Evolutionary conservation across 2,888 invertebrate species (phyloP).

Genomic region (Melinaea marsaeus): DNA sequence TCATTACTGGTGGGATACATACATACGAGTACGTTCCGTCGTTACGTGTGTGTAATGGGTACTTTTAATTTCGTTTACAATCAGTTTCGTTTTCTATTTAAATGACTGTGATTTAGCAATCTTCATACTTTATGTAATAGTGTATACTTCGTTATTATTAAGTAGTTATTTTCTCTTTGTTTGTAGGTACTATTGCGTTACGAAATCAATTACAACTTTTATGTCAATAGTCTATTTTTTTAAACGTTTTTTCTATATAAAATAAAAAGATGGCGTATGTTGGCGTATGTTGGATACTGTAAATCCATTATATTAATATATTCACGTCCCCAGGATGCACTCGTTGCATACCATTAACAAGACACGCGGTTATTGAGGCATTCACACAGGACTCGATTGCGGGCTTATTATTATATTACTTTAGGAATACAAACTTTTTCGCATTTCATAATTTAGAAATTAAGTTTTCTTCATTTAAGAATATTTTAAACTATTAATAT

Average conservation of each 20-base stretch:
- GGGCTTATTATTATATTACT: slow-evolving; percentile 67
- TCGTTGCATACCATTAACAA: slow-evolving; percentile 65
- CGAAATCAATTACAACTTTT: too few species aligned
- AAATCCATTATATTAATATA: slow-evolving; percentile 61
- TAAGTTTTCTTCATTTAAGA: too few species aligned
- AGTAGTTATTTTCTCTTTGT: too few species aligned
- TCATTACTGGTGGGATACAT: slow-evolving; percentile 47
- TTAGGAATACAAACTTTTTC: too few species aligned
- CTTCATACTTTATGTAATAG: background rate
- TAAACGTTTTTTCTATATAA: too few species aligned
- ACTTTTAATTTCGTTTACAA: slow-evolving; percentile 57
- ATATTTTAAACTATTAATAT: too few species aligned
- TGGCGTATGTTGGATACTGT: slow-evolving; percentile 5
- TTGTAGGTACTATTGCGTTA: too few species aligned
- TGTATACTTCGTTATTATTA: too few species aligned
- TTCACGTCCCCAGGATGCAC: slow-evolving; percentile 61
- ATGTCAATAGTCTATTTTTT: too few species aligned
- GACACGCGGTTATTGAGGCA: slow-evolving; percentile 59
- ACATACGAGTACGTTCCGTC: background rate
- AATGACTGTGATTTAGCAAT: background rate
- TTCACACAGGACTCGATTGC: slow-evolving; percentile 62
- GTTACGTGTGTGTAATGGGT: slow-evolving; percentile 26
- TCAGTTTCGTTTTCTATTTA: slow-evolving; percentile 6
- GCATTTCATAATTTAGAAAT: too few species aligned
- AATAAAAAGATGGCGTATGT: too few species aligned